Evolutionary conservation across 2,113 vertebrate species (phyloP), one percentile per base, ranked within the genome.

Genomic region (Passerina amoena): DNA sequence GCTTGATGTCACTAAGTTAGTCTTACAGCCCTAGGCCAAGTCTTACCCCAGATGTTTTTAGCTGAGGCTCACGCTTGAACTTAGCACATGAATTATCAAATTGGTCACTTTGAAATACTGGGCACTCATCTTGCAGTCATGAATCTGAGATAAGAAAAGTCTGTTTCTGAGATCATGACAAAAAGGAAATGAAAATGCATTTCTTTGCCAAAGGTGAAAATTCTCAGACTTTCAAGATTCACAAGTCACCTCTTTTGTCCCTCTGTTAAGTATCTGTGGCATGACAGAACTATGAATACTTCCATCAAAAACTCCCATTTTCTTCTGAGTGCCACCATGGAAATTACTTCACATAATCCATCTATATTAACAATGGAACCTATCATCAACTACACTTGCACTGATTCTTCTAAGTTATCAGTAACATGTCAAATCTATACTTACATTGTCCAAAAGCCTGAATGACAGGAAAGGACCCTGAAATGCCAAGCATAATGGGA

Each of bases 21-120:
- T 61, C 42, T 87, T 69, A 63, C 59, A 76, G 68, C 10, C 44
- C 66, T 59, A 69, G 0, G 0, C n/a, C 1, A 3, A 59, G 19
- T 35, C 45, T 87, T 85, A 87, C 20, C 27, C 31, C 23, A 59
- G 8, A 50, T 48, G 64, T 71, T 65, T 92, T 68, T 25, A 86
- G 60, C 69, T 22, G 37, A 76, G n/a, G 8, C 12, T 94, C n/a
- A 71, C 0, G 0, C 48, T 18, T 90, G 54, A 92, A 70, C 59
- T 59, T 80, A 47, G 81, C 30, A 66, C 1, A 1, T 9, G 33
- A 94, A 70, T 82, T 68, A 89, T 22, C 70, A 48, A 65, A 69
- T 1, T 10, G n/a, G 33, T 85, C 3, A 50, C 47, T 90, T 25
- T 77, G 45, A 90, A 87, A 80, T 80, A 92, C 0, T 75, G 18